Base-by-base conservation (phyloP, 2,888 invertebrate genomes). In the Tenthredo mesomela region DNA sequence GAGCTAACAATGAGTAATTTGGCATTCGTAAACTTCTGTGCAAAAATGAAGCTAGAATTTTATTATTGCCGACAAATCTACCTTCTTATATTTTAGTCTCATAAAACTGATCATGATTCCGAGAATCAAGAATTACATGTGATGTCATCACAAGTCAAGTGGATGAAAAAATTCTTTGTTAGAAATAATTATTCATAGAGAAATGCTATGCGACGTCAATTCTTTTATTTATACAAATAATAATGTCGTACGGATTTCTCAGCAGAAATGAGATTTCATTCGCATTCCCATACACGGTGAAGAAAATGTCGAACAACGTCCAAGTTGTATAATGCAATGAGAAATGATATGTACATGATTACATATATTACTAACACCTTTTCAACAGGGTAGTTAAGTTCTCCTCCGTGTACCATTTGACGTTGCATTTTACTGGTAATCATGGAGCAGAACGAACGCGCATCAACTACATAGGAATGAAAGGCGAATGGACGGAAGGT, bases 391-490 rank as follows among this genome's bases (percentile, higher is more conserved):
- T 98, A 85, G 98, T 98, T 0, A 97, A 97, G 88, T 99, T 99
- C 94, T 97, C 97, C 84, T 97, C 97, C 47, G 97, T 99, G 6
- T 95, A 97, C 89, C 97, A 99, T 94, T 94, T 99, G 86, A 96
- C 98, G 3, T 95, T 99, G 90, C 97, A 99, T 94, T 98, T 99
- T 92, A 97, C 98, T 10, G 95, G 95, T 21, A 99, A 98, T 93
- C 98, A 97, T 94, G 98, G 98, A 33, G 95, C 95, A 25, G 97
- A 98, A n/a, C 95, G 94, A 80, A 98, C 98, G 1, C 96, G 95
- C 91, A 96, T 99, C 86, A 98, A 97, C 92, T 99, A 99, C 92
- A 99, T 99, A 91, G 99, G 98, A 12, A 94, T 99, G 67, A 96
- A 97, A 92, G 99, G 99, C 33, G 99, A 99, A 94, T 99, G 97